Conservation (phyloP, 2,113 vertebrate genomes). For the Zosterops hypoxanthus region DNA sequence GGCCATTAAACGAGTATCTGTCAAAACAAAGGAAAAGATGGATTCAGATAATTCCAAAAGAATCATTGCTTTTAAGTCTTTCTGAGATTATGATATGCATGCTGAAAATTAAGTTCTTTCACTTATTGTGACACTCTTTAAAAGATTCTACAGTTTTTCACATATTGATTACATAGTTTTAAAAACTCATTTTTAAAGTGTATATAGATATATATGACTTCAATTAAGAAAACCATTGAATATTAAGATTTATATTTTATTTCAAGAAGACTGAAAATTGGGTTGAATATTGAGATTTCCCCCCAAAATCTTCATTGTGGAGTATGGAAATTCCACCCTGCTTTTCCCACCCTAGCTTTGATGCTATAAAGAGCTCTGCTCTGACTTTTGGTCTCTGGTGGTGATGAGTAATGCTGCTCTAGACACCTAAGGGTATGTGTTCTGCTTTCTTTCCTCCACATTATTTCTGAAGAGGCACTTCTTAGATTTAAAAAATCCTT, state of each 20-base stretch:
- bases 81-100: background rate
- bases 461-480: background rate
- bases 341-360: background rate
- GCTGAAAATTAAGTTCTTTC: background rate
- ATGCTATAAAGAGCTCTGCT: background rate
- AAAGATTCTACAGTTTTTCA: background rate
- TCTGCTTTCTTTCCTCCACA: background rate
- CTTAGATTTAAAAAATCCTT: background rate
- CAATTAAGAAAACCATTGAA: background rate
- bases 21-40: slow-evolving; percentile 58
- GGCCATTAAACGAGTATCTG: slow-evolving; percentile 58
- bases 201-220: background rate
- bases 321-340: background rate
- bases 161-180: background rate
- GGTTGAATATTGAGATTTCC: background rate
- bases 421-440: rapidly evolving
- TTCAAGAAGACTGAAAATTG: background rate
- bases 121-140: background rate
- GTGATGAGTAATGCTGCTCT: background rate
- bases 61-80: background rate
- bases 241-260: background rate
- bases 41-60: slow-evolving; percentile 32
- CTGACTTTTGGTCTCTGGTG: background rate
- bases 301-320: background rate
- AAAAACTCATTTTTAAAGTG: background rate